Percentiles rank a stretch among this genome's conserved stretches.
Evolutionary conservation across 1,140 invertebrate species (phyloP).

Genomic region (Aleiodes sp.): DNA sequence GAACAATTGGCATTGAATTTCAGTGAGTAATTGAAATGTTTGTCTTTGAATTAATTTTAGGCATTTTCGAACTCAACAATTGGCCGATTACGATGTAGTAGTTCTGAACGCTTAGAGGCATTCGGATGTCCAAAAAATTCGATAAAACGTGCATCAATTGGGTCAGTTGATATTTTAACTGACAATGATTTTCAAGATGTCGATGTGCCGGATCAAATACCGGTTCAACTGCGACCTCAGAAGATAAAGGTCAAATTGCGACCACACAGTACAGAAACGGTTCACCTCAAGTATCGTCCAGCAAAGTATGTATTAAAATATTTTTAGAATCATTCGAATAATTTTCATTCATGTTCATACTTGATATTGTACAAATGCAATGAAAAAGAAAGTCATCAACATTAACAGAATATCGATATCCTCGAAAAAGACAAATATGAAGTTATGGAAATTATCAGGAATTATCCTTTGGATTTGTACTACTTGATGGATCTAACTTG

Average conservation of each 20-base stretch:
- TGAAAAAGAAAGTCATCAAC: not conserved
- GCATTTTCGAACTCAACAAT: constrained; percentile 43
- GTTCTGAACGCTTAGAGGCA: constrained; percentile 33
- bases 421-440: not conserved
- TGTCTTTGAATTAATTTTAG: constrained; percentile 43
- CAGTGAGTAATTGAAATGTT: not conserved
- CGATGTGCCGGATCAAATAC: constrained; percentile 44
- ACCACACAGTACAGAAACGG: constrained; percentile 59
- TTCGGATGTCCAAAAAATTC: constrained; percentile 42
- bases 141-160: constrained; percentile 31
- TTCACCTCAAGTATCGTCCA: constrained; percentile 69
- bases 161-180: constrained; percentile 36
- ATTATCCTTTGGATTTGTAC: constrained; percentile 93
- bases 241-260: constrained; percentile 66
- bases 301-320: constrained; percentile 49
- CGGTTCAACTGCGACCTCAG: constrained; percentile 73
- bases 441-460: constrained; percentile 56
- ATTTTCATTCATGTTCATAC: too few species aligned
- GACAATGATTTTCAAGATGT: constrained; percentile 59
- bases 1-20: too few species aligned
- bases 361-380: not conserved
- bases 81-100: constrained; percentile 46
- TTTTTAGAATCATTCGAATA: too few species aligned
- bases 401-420: not conserved
- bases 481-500: constrained; percentile 91